Conservation (phyloP, 2,113 vertebrate species). For the Passer domesticus region DNA sequence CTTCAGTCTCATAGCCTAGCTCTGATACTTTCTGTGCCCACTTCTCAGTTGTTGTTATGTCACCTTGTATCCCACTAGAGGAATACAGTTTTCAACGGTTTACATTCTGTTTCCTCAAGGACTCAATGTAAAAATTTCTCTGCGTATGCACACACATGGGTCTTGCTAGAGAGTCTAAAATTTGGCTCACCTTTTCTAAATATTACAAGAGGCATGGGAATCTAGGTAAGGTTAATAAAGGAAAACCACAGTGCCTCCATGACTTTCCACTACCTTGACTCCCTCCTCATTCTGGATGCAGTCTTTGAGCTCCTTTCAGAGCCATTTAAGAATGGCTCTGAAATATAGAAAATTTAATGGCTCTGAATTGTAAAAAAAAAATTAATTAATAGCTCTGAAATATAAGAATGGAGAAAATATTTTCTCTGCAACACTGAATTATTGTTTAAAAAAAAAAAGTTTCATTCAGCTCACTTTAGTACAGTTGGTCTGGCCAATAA, state of each 20-base stretch:
- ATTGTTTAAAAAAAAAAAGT: not conserved
- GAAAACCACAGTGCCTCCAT: not conserved
- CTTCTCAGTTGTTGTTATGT: not conserved
- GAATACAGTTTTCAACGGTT: not conserved
- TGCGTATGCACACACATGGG: fast-evolving
- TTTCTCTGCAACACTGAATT: not conserved
- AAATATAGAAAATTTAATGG: not conserved
- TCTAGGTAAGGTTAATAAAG: not conserved
- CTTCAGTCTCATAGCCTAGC: not conserved
- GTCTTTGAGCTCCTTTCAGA: not conserved
- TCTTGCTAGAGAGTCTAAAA: not conserved
- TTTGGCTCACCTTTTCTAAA: not conserved
- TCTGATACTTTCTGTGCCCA: not conserved
- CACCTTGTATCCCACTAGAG: not conserved
- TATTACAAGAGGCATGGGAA: not conserved
- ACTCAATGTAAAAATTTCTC: not conserved
- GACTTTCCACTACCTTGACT: not conserved
- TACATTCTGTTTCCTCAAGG: not conserved
- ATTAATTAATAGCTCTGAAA: not conserved
- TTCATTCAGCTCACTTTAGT: slow-evolving; percentile 14
- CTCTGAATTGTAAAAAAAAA: not conserved
- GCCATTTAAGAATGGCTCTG: not conserved
- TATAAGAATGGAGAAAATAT: not conserved
- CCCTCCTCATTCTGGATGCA: not conserved
- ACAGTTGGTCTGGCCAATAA: not conserved